These are phyloP conservation scores for Forbesichthys agassizii DNA, from an alignment of 2,113 vertebrate genomes.

Conservation along the genomic window DNA sequence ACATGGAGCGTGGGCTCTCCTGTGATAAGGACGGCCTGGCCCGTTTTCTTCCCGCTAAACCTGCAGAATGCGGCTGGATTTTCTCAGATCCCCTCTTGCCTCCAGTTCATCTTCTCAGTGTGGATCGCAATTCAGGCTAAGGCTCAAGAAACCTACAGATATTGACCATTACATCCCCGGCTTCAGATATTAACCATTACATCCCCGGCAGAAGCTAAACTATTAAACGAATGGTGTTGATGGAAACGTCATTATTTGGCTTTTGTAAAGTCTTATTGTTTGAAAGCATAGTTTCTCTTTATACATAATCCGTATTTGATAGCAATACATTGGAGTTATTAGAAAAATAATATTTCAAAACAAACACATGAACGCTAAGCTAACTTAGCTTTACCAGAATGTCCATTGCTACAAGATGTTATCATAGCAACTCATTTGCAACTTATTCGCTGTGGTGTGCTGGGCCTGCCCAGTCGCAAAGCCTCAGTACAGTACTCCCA, in stretches of 20 bases:
- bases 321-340: no score
- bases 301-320: no score
- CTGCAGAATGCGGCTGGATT: slow-evolving; percentile 26
- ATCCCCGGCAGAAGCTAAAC: no score
- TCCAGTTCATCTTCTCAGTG: slow-evolving; percentile 45
- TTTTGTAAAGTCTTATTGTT: no score
- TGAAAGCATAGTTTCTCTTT: no score
- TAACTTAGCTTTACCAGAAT: no score
- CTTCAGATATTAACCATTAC: neutral
- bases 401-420: neutral
- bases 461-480: slow-evolving; percentile 6
- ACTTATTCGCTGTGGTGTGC: slow-evolving; percentile 24
- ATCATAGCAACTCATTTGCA: slow-evolving; percentile 24
- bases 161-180: neutral
- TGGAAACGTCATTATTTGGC: no score
- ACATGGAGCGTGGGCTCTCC: no score
- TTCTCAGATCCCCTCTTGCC: slow-evolving; percentile 20
- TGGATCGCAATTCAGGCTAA: slow-evolving; percentile 21
- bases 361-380: no score
- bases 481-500: slow-evolving; percentile 37
- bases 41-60: neutral
- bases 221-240: neutral
- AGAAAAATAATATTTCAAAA: no score
- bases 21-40: neutral
- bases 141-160: neutral